A percentile compares a stretch with the other conserved stretches of the same genome.
These are phyloP conservation scores for Nothobranchius kuhntae DNA, from an alignment of 2,113 vertebrate genomes.

Conservation along the genomic window DNA sequence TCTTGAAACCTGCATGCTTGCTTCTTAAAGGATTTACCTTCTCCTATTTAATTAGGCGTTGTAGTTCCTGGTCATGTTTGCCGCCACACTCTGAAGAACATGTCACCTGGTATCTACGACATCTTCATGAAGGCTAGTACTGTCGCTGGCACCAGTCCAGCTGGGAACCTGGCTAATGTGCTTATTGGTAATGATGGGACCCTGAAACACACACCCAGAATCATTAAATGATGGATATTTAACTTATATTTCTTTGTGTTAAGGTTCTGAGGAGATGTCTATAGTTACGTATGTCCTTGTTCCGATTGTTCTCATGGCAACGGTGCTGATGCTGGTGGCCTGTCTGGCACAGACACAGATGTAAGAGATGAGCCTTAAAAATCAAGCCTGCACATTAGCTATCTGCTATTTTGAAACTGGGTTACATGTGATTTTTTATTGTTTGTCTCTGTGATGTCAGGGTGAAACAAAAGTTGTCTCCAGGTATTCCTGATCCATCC, in stretches of 20 bases:
- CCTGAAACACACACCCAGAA: neutral
- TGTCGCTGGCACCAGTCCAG: conserved; percentile 49
- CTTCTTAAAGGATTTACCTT: neutral
- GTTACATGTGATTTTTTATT: too few species aligned
- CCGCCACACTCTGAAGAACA: conserved; percentile 44
- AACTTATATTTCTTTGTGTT: conserved; percentile 3
- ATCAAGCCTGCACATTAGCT: neutral
- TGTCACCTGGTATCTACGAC: conserved; percentile 54
- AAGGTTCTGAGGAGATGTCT: conserved; percentile 43
- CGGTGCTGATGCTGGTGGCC: conserved; percentile 38
- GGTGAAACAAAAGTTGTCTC: conserved; percentile 58
- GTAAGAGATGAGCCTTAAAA: conserved; percentile 27
- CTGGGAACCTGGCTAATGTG: conserved; percentile 29
- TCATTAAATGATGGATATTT: neutral
- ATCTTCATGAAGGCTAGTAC: conserved; percentile 67
- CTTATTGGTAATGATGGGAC: conserved; percentile 34
- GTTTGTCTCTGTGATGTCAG: conserved; percentile 27
- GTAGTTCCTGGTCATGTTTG: conserved; percentile 16
- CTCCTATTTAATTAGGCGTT: conserved; percentile 26
- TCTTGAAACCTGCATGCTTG: neutral
- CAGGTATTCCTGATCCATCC: conserved; percentile 70
- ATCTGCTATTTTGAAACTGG: neutral
- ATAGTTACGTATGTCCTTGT: conserved; percentile 12
- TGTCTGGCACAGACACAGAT: conserved; percentile 26
- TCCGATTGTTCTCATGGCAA: conserved; percentile 17